A percentile compares a stretch with the other conserved stretches of the same genome.
phyloP scores from a whole-genome alignment of 1,140 invertebrate genomes.

The Theocolax elegans region DNA sequence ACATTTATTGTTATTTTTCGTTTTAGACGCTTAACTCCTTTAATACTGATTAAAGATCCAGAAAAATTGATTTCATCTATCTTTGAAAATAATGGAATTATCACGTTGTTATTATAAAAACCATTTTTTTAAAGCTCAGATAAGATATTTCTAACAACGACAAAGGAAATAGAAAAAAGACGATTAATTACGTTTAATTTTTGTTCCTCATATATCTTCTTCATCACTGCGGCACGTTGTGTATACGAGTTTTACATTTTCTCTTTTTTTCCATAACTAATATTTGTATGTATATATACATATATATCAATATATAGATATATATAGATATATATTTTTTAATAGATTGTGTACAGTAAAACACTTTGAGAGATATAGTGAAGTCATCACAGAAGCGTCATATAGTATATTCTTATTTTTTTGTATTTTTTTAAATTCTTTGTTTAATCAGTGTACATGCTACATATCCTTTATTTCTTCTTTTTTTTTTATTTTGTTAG shows the following conservation, averaged over 20 bases:
- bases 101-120: background rate
- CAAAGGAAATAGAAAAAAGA: conserved; percentile 34
- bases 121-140: background rate
- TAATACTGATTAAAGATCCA: conserved; percentile 8
- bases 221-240: conserved; percentile 19
- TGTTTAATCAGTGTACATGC: conserved; percentile 60
- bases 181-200: no score
- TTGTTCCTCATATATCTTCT: background rate
- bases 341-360: conserved; percentile 23
- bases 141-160: background rate
- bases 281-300: no score
- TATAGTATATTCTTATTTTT: conserved; percentile 36
- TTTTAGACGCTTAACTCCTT: background rate
- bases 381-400: conserved; percentile 67
- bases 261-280: background rate
- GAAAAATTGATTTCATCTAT: background rate
- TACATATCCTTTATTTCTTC: conserved; percentile 40
- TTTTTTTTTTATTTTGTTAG: conserved; percentile 57
- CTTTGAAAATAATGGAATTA: background rate
- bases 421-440: conserved; percentile 19
- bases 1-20: background rate
- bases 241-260: conserved; percentile 24
- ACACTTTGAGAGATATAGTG: conserved; percentile 57
- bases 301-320: no score
- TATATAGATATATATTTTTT: no score